Evolutionary conservation across 2,888 invertebrate species (phyloP), one percentile per base, ranked within the genome.

Genomic region (Apamea crenata): DNA sequence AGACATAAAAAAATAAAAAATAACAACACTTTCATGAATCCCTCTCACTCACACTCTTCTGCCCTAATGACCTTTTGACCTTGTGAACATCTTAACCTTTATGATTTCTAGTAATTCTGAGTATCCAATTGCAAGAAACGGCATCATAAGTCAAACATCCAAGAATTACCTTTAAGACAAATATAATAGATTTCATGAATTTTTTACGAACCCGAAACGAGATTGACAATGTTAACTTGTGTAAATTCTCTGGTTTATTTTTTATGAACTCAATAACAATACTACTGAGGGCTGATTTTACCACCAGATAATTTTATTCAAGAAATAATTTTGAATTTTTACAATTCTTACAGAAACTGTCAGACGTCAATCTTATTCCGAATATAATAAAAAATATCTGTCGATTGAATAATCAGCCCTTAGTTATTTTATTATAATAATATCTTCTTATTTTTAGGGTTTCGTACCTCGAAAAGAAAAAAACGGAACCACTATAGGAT

Each of bases 131-230:
- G 4, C 53, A 63, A 25, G 25, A 68, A 53, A 18, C 2, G 32
- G n/a, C 25, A 18, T 36, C 21, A n/a, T n/a, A 40, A 83, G 50
- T 78, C 63, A 59, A 56, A 72, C 72, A 65, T 59, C 36, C 56
- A 77, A 75, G 18, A 59, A 63, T 63, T 69, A 73, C 2, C 8
- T 56, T 50, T 47, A 65, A 56, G 10, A 59, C 1, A 25, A 47
- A 18, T 65, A 61, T 10, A 79, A 56, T 40, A 72, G 50, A 71
- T 84, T 65, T 77, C 12, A 65, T 77, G 50, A 80, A 63, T 76
- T 63, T 67, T 53, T 76, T 59, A 65, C 18, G 63, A 74, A 44
- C 0, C 12, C 10, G n/a, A 74, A 73, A 75, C 21, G 1, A 63
- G 36, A 70, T 40, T 67, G 29, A 67, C 14, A 65, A 63, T 71